Percentiles rank a stretch among this genome's conserved stretches.
These are phyloP conservation scores for Todiramphus chloris DNA, from an alignment of 2,113 vertebrate genomes.

Conservation along the genomic window DNA sequence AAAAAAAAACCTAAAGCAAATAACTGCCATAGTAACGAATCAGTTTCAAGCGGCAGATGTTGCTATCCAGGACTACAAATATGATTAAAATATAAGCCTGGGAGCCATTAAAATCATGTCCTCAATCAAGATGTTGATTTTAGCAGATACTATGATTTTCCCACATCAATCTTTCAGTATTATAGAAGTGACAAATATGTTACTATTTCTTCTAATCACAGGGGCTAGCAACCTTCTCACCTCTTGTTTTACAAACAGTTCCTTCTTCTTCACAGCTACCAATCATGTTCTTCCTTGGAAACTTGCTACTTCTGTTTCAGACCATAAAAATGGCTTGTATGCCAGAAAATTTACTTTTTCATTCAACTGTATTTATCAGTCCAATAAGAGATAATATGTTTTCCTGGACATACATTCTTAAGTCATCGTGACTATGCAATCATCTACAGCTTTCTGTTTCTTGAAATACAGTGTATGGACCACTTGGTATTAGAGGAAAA, in stretches of 20 bases:
- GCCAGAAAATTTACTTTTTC: background rate
- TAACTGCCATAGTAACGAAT: background rate
- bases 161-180: background rate
- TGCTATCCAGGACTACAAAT: background rate
- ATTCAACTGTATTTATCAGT: background rate
- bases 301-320: background rate
- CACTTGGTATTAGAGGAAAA: background rate
- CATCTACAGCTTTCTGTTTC: background rate
- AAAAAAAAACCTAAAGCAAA: background rate
- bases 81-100: background rate
- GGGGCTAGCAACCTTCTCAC: background rate
- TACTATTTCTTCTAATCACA: background rate
- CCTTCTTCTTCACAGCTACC: background rate
- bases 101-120: background rate
- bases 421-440: background rate
- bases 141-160: background rate
- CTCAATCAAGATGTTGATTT: background rate
- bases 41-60: background rate
- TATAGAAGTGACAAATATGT: background rate
- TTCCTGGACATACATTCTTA: background rate
- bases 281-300: background rate
- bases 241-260: background rate
- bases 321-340: background rate
- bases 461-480: background rate
- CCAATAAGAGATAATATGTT: background rate